These are phyloP conservation scores for Desoria tigrina DNA, from an alignment of 2,888 invertebrate species.

Conservation along the genomic window DNA sequence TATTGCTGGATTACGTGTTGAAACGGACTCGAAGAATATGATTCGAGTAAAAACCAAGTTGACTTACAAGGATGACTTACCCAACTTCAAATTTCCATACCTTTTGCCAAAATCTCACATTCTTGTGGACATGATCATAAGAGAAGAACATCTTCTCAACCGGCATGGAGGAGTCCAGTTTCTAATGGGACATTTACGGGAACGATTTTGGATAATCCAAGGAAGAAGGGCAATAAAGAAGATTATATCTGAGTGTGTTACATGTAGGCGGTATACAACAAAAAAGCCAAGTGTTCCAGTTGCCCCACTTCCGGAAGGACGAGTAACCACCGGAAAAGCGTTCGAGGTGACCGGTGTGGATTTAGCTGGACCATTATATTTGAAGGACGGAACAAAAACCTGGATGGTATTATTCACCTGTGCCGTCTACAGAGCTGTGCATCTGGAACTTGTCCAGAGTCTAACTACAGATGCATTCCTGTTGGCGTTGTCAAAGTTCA, in stretches of 20 bases:
- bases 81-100: neutral
- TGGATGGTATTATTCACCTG: conserved; percentile 12
- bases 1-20: conserved; percentile 3
- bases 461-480: too few relatives aligned
- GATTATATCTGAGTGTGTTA: neutral
- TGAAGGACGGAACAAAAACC: neutral
- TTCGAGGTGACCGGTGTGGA: neutral
- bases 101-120: neutral
- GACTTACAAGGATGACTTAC: neutral
- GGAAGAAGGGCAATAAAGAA: neutral
- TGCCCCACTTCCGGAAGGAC: neutral
- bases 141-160: neutral
- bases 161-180: neutral
- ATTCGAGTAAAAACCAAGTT: neutral
- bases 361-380: conserved; percentile 3
- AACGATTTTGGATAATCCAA: conserved; percentile 1
- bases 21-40: neutral
- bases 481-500: too few relatives aligned
- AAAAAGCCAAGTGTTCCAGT: too few relatives aligned
- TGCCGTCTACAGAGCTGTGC: conserved; percentile 2
- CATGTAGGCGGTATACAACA: neutral
- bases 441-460: conserved; percentile 6
- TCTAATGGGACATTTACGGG: neutral
- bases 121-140: neutral
- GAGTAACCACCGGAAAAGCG: neutral